Evolutionary conservation across 64 coral and sea anemone genomes (phyloP).

Genomic region (Montipora sp.): DNA sequence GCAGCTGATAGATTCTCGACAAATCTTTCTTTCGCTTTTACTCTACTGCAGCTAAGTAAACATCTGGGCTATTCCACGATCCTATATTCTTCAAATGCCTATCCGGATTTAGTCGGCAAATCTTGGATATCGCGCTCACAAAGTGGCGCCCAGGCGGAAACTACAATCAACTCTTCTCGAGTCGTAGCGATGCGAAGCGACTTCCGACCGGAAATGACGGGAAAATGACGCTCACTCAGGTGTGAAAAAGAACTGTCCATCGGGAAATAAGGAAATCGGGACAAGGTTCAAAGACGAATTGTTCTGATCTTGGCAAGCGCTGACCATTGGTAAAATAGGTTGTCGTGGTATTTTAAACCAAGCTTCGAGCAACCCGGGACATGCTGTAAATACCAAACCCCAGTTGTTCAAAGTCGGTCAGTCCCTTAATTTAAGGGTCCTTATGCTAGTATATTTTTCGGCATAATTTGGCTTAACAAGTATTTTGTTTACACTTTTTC

Average conservation of each 20-base stretch:
- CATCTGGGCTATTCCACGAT: neutral
- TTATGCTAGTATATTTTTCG: no score
- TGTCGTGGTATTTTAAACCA: no score
- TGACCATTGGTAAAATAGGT: no score
- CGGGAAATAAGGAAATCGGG: neutral
- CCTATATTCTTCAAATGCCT: neutral
- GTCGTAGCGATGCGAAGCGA: conserved; percentile 30
- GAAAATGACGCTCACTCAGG: neutral
- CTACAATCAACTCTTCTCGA: neutral
- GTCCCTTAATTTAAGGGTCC: no score
- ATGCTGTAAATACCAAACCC: no score
- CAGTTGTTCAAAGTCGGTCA: no score
- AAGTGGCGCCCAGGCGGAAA: conserved; percentile 4
- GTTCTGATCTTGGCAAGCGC: neutral
- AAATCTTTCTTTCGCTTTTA: neutral
- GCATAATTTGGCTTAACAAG: no score
- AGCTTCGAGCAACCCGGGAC: no score
- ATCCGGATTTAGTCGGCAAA: neutral
- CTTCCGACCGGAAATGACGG: conserved; percentile 81
- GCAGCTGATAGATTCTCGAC: conserved; percentile 7
- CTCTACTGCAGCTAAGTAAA: neutral
- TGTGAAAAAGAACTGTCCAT: neutral
- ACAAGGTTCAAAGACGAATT: neutral
- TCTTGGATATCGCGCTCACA: neutral
- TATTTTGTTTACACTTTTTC: no score